Evolutionary conservation across 2,888 invertebrate species (phyloP).

Genomic region (Sylvicola cinctus): DNA sequence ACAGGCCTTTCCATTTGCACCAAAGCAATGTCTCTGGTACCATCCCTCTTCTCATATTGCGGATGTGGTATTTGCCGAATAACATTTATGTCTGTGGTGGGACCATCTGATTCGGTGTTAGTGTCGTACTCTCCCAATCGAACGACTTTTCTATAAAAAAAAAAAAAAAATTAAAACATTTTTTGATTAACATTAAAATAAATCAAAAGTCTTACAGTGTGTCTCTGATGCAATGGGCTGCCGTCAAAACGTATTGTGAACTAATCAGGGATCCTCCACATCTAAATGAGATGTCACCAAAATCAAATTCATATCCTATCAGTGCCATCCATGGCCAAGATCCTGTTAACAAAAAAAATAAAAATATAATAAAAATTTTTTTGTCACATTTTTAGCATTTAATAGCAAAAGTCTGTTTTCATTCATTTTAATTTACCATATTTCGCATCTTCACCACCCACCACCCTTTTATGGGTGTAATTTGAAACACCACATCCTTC

Average conservation of each 20-base stretch:
- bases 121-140: slow-evolving; percentile 64
- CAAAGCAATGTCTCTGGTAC: slow-evolving; percentile 60
- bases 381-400: not conserved
- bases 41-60: slow-evolving; percentile 34
- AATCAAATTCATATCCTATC: slow-evolving; percentile 40
- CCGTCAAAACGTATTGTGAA: slow-evolving; percentile 47
- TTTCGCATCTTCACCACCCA: slow-evolving; percentile 47
- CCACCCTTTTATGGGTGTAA: slow-evolving; percentile 35
- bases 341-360: slow-evolving; percentile 30
- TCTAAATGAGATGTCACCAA: slow-evolving; percentile 18
- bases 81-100: slow-evolving; percentile 36
- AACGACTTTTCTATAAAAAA: slow-evolving; percentile 34
- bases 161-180: not conserved
- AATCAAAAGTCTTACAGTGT: slow-evolving; percentile 15
- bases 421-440: slow-evolving; percentile 26
- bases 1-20: slow-evolving; percentile 37
- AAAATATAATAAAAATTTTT: slow-evolving; percentile 2
- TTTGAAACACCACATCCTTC: slow-evolving; percentile 42
- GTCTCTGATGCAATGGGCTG: slow-evolving; percentile 19
- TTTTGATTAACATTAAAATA: not conserved
- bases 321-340: slow-evolving; percentile 66
- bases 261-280: slow-evolving; percentile 42
- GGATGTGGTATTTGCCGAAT: slow-evolving; percentile 37
- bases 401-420: slow-evolving; percentile 3
- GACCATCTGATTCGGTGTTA: slow-evolving; percentile 32